phyloP scores from a whole-genome alignment of 2,888 invertebrate species.

The Oegoconia quadripuncta region DNA sequence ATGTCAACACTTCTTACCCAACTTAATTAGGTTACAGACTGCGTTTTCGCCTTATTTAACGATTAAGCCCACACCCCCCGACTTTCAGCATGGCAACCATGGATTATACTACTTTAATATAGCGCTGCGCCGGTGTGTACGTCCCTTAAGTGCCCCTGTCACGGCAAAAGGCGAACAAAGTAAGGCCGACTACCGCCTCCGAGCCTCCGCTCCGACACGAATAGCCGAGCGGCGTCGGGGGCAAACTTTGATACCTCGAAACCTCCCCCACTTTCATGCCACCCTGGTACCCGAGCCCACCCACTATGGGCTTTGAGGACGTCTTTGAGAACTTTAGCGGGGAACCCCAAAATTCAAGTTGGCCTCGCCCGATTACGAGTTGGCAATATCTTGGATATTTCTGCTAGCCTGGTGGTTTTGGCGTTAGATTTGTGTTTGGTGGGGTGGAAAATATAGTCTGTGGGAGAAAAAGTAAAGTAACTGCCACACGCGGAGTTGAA shows the following conservation, averaged over 20 bases:
- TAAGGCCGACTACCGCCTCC: slow-evolving; percentile 43
- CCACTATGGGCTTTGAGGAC: slow-evolving; percentile 73
- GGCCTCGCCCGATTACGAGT: slow-evolving; percentile 69
- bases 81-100: slow-evolving; percentile 17
- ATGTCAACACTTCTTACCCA: no score
- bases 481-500: no score
- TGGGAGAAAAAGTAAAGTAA: no score
- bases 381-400: slow-evolving; percentile 72
- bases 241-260: slow-evolving; percentile 75
- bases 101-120: slow-evolving; percentile 58
- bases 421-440: slow-evolving; percentile 21
- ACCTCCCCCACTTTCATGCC: slow-evolving; percentile 50
- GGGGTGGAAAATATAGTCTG: no score
- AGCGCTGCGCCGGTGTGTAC: slow-evolving; percentile 54
- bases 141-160: slow-evolving; percentile 77
- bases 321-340: slow-evolving; percentile 75
- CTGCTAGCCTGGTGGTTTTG: slow-evolving; percentile 56
- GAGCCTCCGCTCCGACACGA: slow-evolving; percentile 6
- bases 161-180: slow-evolving; percentile 76
- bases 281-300: slow-evolving; percentile 59
- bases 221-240: slow-evolving; percentile 53
- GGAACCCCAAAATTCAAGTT: slow-evolving; percentile 76
- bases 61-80: slow-evolving; percentile 4
- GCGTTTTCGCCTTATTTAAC: slow-evolving; percentile 12
- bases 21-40: no score